Base-by-base conservation (phyloP, 2,888 invertebrate species). In the Merodon equestris region DNA sequence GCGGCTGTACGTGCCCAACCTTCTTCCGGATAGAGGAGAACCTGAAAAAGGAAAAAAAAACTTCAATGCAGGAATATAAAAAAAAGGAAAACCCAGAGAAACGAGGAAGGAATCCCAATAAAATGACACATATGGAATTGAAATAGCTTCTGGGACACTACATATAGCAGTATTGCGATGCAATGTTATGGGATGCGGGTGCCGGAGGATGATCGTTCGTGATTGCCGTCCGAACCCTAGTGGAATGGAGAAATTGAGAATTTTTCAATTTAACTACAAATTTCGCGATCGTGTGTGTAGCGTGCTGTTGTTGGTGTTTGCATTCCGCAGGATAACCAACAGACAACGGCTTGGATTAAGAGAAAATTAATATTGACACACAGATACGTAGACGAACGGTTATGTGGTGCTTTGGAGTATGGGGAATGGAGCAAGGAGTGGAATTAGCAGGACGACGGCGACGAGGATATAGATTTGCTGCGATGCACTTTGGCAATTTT, bases 1-100 rank as follows among this genome's bases (percentile, higher is more conserved):
- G 95, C 93, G 40, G 96, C 96, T 84, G 94, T 95, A 83, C 95
- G 92, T 81, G 96, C 96, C 95, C 95, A 96, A 17, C 96, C 95
- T 87, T 96, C 96, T 88, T 96, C 96, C 1, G 96, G 95, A 87
- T 95, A 96, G 85, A 96, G 90, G 83, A 95, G 91, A 83, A 96
- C 94, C 94, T 94, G 90, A 34, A 86, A 85, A 76, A 74, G 79
- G 82, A 18, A 67, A 64, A 58, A 68, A 77, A 56, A 70, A 58
- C 7, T 27, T 2, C 3, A 27, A 27, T 7, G 27, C 2, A 27
- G 2, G 27, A 27, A 27, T 27, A 27, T 27, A 7, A 27, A 7
- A 27, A 27, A 27, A 27, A 7, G 7, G 7, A 7, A 27, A 27
- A 27, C 7, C 27, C 19, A 74, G 38, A 67, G 50, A 38, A 48